These are phyloP conservation scores for Lepidonotus clava DNA, from an alignment of 2,888 invertebrate species.

Conservation along the genomic window DNA sequence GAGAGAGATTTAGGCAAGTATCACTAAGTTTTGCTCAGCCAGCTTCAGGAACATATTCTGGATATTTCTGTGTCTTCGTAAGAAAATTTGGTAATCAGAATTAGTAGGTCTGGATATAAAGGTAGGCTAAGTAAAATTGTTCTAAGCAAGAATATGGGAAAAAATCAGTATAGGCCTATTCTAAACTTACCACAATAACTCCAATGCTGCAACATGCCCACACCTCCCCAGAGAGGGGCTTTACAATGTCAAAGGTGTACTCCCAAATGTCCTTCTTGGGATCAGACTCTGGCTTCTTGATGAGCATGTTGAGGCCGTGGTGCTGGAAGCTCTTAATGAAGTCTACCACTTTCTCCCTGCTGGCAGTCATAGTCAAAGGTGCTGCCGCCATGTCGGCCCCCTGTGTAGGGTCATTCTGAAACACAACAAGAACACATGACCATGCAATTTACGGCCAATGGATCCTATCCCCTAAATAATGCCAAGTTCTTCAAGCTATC, in stretches of 20 bases:
- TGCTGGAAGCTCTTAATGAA: conserved; percentile 63
- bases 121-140: too few species aligned
- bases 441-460: not conserved
- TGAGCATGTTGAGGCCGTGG: conserved; percentile 58
- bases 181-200: conserved; percentile 58
- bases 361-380: conserved; percentile 45
- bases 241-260: conserved; percentile 57
- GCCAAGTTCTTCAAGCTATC: not conserved
- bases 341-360: conserved; percentile 55
- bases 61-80: too few species aligned
- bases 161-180: not conserved
- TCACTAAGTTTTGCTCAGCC: too few species aligned
- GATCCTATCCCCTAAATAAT: not conserved
- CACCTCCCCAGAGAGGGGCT: conserved; percentile 56
- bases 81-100: too few species aligned
- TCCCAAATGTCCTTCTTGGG: conserved; percentile 42
- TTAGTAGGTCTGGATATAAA: too few species aligned
- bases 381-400: conserved; percentile 57
- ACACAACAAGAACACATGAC: not conserved
- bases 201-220: conserved; percentile 55
- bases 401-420: not conserved
- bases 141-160: too few species aligned
- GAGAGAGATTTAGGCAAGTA: too few species aligned
- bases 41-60: too few species aligned
- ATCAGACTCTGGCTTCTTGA: conserved; percentile 54